These are phyloP conservation scores for Acridotheres tristis DNA, from an alignment of 2,797 vertebrate species.

Conservation along the genomic window DNA sequence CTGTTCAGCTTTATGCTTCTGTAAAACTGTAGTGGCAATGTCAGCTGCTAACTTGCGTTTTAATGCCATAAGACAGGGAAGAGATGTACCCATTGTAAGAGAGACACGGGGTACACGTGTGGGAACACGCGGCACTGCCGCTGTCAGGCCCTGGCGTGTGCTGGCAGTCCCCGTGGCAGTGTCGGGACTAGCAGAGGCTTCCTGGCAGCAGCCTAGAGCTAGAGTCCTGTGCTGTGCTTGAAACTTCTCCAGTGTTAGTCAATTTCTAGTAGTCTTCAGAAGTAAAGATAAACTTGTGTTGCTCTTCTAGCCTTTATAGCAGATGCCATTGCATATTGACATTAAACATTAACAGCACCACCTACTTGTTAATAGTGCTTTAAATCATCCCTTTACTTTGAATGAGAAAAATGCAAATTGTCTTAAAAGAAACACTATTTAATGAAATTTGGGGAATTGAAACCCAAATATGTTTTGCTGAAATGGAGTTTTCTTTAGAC, in stretches of 20 bases:
- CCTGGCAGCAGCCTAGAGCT: not conserved
- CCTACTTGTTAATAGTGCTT: slow-evolving; percentile 65
- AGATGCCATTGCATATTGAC: slow-evolving; percentile 59
- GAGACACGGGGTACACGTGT: accelerated
- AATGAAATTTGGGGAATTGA: slow-evolving; percentile 11
- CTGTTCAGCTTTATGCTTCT: slow-evolving; percentile 33
- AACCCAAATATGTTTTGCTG: slow-evolving; percentile 44
- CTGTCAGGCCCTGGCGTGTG: accelerated
- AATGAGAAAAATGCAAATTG: slow-evolving; percentile 50
- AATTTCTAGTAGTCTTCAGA: slow-evolving; percentile 4
- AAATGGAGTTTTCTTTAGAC: slow-evolving; percentile 57
- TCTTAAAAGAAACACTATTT: slow-evolving; percentile 50
- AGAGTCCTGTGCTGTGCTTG: not conserved
- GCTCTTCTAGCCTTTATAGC: slow-evolving; percentile 62
- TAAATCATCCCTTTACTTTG: slow-evolving; percentile 61
- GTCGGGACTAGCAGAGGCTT: not conserved
- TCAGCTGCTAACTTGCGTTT: not conserved
- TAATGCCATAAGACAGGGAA: not conserved
- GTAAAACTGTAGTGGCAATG: slow-evolving; percentile 30
- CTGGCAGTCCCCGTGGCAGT: not conserved
- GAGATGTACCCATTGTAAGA: accelerated
- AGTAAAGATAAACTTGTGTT: slow-evolving; percentile 50
- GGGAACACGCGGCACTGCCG: not conserved
- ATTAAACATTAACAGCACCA: slow-evolving; percentile 62
- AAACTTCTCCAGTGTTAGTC: slow-evolving; percentile 16